Base-by-base conservation (phyloP, 2,888 invertebrate genomes). In the Ormyrus rosae region DNA sequence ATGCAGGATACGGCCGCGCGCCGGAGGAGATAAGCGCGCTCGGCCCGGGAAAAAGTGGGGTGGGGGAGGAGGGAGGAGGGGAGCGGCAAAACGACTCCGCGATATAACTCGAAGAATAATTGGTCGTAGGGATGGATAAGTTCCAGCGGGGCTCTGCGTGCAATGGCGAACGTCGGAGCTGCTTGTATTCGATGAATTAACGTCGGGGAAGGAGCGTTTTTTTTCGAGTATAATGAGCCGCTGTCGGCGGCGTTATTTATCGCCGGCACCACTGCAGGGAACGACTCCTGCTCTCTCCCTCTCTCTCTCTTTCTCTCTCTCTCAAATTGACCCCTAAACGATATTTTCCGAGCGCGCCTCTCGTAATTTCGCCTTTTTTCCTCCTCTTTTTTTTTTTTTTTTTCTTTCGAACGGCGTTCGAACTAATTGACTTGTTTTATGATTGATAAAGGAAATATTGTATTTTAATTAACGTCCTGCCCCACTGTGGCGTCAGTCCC, bases 221-320 rank as follows among this genome's bases (percentile, higher is more conserved):
- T 67, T 78, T 68, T 63, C 60, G 51, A 63, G 63, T 70, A 60
- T 80, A 80, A 80, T 65, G 74, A 80, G 74, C 13, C 53, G 69
- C 74, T 75, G 74, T 70, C 64, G 70, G 74, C 79, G 48, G 53
- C 58, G 67, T 80, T 75, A 70, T 80, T 80, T 80, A 80, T 80
- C 65, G 64, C 45, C 56, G 63, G 50, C 7, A 13, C 58, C 58
- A 58, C 55, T 60, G 55, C 55, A n/a, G 56, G 50, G 48, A 55
- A 56, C 46, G 46, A 34, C 11, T 51, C 4, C 6, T 13, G 51
- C 34, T 2, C 58, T 55, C 6, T 0, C 19, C 1, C 19, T 19
- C 19, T 19, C 19, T 19, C 9, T 8, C 69, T 61, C 51, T 11
- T n/a, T 48, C 13, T 13, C n/a, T 0, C 48, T 19, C 63, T 64